Evolutionary conservation across 2,888 invertebrate genomes (phyloP).

Genomic region (Scaptomyza reducta): DNA sequence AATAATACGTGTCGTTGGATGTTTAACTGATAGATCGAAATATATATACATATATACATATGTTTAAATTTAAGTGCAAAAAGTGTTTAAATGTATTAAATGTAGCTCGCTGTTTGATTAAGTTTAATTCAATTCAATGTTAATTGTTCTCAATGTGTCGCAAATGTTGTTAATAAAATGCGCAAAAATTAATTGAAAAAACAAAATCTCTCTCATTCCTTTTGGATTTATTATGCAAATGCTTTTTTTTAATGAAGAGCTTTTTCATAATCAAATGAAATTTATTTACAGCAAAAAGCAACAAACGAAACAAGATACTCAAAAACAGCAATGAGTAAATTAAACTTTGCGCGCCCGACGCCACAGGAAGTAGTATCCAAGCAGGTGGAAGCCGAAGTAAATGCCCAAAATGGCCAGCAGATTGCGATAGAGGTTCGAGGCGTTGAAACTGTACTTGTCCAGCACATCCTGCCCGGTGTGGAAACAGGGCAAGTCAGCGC

Average conservation of each 20-base stretch:
- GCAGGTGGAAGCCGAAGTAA: conserved; percentile 88
- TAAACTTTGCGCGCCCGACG: conserved; percentile 86
- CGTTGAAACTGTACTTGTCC: conserved; percentile 89
- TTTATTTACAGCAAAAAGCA: conserved; percentile 54
- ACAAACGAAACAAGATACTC: conserved; percentile 7
- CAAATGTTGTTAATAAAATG: conserved; percentile 66
- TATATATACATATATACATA: conserved; percentile 41
- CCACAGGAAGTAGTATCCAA: conserved; percentile 89
- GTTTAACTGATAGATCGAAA: conserved; percentile 15
- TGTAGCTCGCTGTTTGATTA: conserved; percentile 52
- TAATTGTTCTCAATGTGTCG: conserved; percentile 52
- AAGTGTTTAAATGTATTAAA: conserved; percentile 40
- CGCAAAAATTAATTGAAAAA: conserved; percentile 40
- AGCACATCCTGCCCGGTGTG: conserved; percentile 90
- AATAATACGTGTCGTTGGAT: conserved; percentile 19
- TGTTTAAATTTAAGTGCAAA: conserved; percentile 58
- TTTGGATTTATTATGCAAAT: conserved; percentile 14
- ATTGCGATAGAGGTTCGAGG: conserved; percentile 87
- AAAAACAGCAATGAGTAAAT: not conserved
- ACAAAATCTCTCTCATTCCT: not conserved
- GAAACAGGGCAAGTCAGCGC: conserved; percentile 89
- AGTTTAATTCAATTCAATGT: conserved; percentile 43
- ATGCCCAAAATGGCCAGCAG: conserved; percentile 88
- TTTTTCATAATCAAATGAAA: conserved; percentile 25
- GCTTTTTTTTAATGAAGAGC: not conserved